These are phyloP conservation scores for Phthorimaea operculella DNA, from an alignment of 1,140 invertebrate genomes.

Conservation along the genomic window DNA sequence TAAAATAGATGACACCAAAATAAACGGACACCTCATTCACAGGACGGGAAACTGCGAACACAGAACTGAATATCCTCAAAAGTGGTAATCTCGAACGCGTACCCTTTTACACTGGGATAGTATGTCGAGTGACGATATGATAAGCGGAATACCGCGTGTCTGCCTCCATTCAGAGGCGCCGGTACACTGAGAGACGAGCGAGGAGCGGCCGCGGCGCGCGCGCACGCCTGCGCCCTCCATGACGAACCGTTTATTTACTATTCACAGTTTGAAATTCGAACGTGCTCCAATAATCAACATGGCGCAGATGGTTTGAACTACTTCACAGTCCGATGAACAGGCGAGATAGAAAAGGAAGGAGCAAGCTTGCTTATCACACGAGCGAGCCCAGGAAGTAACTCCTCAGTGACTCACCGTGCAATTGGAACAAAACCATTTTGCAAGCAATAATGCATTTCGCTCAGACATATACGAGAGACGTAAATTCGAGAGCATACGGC, in stretches of 20 bases:
- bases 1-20: conserved; percentile 57
- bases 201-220: conserved; percentile 18
- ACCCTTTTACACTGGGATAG: conserved; percentile 20
- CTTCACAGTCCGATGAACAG: conserved; percentile 18
- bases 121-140: conserved; percentile 17
- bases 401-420: too few species aligned
- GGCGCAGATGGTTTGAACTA: conserved; percentile 29
- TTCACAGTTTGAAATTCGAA: conserved; percentile 57
- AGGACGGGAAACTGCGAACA: conserved; percentile 27
- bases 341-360: conserved; percentile 8
- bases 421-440: too few species aligned
- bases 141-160: conserved; percentile 30
- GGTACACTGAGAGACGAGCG: conserved; percentile 41
- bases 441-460: too few species aligned
- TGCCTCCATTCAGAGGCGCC: conserved; percentile 47
- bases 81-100: conserved; percentile 8
- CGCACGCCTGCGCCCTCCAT: conserved; percentile 42
- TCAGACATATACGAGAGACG: not conserved
- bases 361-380: not conserved
- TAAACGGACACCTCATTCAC: conserved; percentile 41
- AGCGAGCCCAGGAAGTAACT: too few species aligned
- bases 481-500: not conserved
- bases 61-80: conserved; percentile 15
- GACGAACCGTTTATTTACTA: conserved; percentile 57
- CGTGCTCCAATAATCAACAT: conserved; percentile 54